phyloP scores from a whole-genome alignment of 1,140 invertebrate species.

The Uloborus diversus region DNA sequence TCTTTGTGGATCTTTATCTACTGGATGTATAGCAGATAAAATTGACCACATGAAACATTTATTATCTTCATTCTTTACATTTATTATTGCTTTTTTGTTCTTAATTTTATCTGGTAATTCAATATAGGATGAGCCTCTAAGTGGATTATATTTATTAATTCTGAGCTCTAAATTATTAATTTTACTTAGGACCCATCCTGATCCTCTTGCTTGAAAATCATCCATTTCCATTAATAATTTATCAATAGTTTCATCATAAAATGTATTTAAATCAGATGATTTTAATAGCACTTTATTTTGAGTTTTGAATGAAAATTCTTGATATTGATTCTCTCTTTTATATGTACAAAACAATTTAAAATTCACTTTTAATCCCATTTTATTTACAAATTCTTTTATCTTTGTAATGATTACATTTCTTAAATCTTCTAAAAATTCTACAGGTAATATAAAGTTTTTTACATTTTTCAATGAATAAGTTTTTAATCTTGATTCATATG shows the following conservation, averaged over 20 bases:
- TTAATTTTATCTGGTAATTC: conserved; percentile 15
- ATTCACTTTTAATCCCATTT: not conserved
- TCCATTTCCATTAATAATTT: conserved; percentile 1
- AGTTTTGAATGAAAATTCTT: conserved; percentile 5
- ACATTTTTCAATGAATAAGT: not conserved
- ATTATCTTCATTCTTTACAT: conserved; percentile 36
- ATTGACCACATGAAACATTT: conserved; percentile 47
- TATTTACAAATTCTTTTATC: not conserved
- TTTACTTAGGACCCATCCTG: not conserved
- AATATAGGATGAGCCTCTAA: conserved; percentile 11
- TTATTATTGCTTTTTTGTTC: conserved; percentile 30
- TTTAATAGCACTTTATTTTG: not conserved
- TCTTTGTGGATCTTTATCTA: not conserved
- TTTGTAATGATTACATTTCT: not conserved
- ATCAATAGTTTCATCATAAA: not conserved
- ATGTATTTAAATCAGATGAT: conserved; percentile 1
- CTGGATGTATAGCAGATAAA: conserved; percentile 9
- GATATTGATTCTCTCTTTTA: not conserved
- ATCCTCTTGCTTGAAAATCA: conserved; percentile 9
- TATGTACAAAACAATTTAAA: conserved; percentile 2
- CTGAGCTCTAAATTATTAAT: not conserved
- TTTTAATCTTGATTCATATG: conserved; percentile 3
- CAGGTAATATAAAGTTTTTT: not conserved
- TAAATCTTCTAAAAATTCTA: conserved; percentile 1
- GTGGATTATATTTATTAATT: conserved; percentile 34